Evolutionary conservation across 2,113 vertebrate genomes (phyloP).

Genomic region (Prunella fulvescens): DNA sequence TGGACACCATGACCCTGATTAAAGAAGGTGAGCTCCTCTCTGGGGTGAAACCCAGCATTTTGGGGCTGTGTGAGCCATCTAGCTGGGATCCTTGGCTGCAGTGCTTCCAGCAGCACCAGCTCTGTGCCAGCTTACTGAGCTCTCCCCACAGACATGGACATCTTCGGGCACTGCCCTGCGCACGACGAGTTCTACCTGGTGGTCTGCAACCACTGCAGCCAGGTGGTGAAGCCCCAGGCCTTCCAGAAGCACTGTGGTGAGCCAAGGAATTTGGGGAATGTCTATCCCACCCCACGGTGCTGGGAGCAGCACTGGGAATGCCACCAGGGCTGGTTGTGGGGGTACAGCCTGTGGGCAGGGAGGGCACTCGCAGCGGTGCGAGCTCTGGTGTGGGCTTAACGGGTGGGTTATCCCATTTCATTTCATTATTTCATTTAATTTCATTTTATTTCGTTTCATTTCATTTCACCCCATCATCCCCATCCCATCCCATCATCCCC

Average conservation of each 20-base stretch:
- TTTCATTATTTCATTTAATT: too few species aligned
- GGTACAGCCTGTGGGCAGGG: neutral
- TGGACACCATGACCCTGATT: slow-evolving; percentile 91
- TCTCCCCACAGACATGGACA: slow-evolving; percentile 86
- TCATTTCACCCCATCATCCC: too few species aligned
- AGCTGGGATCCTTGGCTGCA: neutral
- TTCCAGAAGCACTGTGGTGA: slow-evolving; percentile 94
- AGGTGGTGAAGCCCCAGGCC: slow-evolving; percentile 94
- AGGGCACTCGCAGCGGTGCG: accelerated
- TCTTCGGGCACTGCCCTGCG: slow-evolving; percentile 92
- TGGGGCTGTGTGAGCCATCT: neutral
- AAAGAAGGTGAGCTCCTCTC: slow-evolving; percentile 83
- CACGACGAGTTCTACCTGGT: slow-evolving; percentile 95
- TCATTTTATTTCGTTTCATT: too few species aligned
- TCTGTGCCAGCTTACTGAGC: neutral
- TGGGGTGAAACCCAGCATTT: neutral
- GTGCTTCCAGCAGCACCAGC: neutral
- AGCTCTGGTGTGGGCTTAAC: neutral
- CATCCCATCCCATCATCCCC: too few species aligned
- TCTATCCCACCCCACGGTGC: neutral
- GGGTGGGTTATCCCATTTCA: neutral
- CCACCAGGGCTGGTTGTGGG: neutral
- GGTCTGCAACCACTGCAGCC: slow-evolving; percentile 92
- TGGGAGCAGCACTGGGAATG: neutral
- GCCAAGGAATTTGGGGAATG: neutral